Evolutionary conservation across 2,888 invertebrate species (phyloP), one percentile per base, ranked within the genome.

Genomic region (Oligia strigilis): DNA sequence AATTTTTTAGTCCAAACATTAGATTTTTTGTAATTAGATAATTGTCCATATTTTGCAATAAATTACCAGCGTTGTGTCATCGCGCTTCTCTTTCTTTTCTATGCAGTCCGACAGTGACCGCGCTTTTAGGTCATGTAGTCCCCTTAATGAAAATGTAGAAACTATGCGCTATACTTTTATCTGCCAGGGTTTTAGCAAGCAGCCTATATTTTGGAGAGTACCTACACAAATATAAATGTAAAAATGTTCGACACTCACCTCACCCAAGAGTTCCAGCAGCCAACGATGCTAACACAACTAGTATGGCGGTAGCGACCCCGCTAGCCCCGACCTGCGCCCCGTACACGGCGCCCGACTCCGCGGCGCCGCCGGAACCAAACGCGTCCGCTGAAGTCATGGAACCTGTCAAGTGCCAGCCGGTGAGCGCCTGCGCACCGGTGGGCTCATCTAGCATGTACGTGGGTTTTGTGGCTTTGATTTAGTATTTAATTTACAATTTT

Each of bases 221-320:
- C 52, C 19, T 46, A 46, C 46, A 46, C 9, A 11, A 46, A 46
- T 46, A 49, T 13, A 49, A 46, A 49, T 49, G 4, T 4, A 14
- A 43, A 58, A n/a, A 6, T n/a, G 11, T 19, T n/a, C 11, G 79
- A 80, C 71, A 97, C 98, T 94, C 90, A 98, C 98, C 98, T 98
- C 98, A 98, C 98, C 98, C 98, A 92, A 98, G 97, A 88, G 98
- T 97, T 90, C 98, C 98, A 79, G 98, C 98, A 0, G 98, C 97
- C 72, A 98, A 87, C 0, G 98, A 98, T n/a, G 98, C 98, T 66
- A 98, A 90, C 58, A 98, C 95, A 1, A 98, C 98, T 49, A 98
- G 94, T 19, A 98, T 84, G 0, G 97, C 98, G 1, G 98, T 98
- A 81, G 98, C 96, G 23, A 98, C 96, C 73, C 98, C 97, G 85